Evolutionary conservation across 2,113 vertebrate species (phyloP).

Genomic region (Calcarius ornatus): DNA sequence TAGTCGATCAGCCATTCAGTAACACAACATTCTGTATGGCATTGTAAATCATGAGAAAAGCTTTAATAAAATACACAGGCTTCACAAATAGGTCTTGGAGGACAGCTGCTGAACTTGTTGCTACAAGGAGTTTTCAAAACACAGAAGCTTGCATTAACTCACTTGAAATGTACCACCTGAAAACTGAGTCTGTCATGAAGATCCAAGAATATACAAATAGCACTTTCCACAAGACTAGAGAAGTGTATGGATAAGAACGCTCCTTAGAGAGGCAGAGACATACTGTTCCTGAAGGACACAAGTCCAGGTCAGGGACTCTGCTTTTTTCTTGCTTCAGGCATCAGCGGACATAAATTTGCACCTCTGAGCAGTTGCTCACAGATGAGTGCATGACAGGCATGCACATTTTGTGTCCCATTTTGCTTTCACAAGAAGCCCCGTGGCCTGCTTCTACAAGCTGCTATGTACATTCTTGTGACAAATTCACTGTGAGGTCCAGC

Average conservation of each 20-base stretch:
- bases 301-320: neutral
- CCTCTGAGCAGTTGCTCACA: neutral
- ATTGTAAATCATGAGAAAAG: neutral
- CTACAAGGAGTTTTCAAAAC: neutral
- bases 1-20: neutral
- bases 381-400: neutral
- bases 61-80: neutral
- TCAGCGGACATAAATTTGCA: neutral
- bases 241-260: neutral
- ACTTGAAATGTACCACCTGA: neutral
- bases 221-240: neutral
- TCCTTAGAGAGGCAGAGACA: neutral
- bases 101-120: neutral
- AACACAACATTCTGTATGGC: neutral
- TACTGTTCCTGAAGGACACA: neutral
- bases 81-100: neutral
- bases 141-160: neutral
- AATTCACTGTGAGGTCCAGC: constrained; percentile 1
- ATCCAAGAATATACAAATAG: neutral
- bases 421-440: neutral
- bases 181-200: neutral
- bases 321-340: neutral
- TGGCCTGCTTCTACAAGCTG: neutral
- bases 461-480: neutral
- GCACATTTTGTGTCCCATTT: neutral